These are phyloP conservation scores for Porites divaricata DNA, from an alignment of 92 coral and sea anemone species.

Conservation along the genomic window DNA sequence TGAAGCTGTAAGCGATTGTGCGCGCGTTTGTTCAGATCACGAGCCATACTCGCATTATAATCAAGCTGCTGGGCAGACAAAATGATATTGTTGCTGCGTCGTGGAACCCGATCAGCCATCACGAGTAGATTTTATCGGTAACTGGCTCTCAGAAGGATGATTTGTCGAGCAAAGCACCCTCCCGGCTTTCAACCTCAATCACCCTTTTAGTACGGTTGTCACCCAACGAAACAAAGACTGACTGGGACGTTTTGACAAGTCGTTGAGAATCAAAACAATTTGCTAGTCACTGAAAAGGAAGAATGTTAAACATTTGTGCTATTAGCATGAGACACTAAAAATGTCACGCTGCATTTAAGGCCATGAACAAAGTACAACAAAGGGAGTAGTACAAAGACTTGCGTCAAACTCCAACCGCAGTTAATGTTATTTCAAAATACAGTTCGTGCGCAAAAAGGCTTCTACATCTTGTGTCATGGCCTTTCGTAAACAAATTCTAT, in stretches of 20 bases:
- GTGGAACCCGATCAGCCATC: conserved; percentile 71
- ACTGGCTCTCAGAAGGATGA: not conserved
- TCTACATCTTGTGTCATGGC: conserved; percentile 12
- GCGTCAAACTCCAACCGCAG: not conserved
- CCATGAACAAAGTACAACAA: not conserved
- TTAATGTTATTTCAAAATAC: not conserved
- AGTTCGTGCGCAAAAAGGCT: not conserved
- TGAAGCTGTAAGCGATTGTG: conserved; percentile 66
- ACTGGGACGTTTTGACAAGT: conserved; percentile 25
- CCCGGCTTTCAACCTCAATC: not conserved
- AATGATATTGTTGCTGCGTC: conserved; percentile 48
- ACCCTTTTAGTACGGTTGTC: not conserved
- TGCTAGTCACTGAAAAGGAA: conserved; percentile 3
- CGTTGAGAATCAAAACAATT: conserved; percentile 31
- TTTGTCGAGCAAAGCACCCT: not conserved
- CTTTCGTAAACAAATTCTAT: conserved; percentile 17
- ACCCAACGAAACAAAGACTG: conserved; percentile 8
- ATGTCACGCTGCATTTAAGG: conserved; percentile 19
- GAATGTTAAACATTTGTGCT: conserved; percentile 21
- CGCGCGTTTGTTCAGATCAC: conserved; percentile 74
- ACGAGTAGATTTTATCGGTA: not conserved
- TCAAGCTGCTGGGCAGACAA: conserved; percentile 79
- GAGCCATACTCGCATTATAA: conserved; percentile 77
- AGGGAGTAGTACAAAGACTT: not conserved
- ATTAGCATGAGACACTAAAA: conserved; percentile 30